Conservation (phyloP, 2,113 vertebrate species). For the Onychostoma macrolepis region DNA sequence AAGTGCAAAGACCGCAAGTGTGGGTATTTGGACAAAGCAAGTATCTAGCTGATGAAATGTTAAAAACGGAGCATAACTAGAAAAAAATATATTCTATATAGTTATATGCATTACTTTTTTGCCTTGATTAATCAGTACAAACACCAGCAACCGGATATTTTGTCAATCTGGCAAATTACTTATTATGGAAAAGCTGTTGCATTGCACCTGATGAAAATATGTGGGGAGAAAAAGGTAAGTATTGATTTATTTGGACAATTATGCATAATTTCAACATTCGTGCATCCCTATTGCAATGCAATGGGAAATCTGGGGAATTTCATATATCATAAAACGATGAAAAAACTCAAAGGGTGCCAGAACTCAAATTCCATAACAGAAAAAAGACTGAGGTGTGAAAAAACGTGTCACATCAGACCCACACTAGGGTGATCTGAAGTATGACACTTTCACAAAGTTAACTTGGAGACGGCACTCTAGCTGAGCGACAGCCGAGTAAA, state of each 20-base stretch:
- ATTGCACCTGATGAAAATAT: not conserved
- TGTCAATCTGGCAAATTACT: not conserved
- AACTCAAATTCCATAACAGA: not conserved
- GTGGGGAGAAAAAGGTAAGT: not conserved
- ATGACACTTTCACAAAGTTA: constrained; percentile 52
- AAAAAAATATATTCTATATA: not conserved
- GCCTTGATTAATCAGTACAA: not conserved
- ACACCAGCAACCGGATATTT: not conserved
- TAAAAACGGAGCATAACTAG: not conserved
- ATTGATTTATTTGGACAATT: not conserved
- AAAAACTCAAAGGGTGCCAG: not conserved
- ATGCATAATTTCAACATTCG: not conserved
- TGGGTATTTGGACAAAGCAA: not conserved
- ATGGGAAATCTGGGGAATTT: not conserved
- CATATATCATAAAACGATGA: not conserved
- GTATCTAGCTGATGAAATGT: not conserved
- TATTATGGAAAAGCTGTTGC: not conserved
- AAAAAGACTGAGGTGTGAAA: not conserved
- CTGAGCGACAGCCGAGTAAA: constrained; percentile 29
- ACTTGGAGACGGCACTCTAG: constrained; percentile 40
- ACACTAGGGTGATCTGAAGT: constrained; percentile 9
- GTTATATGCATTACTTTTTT: not conserved
- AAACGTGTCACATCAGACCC: constrained; percentile 13
- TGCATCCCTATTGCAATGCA: not conserved
- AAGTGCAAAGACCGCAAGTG: too few species aligned